These are phyloP conservation scores for Callyntrura sp. DNA, from an alignment of 2,888 invertebrate genomes.

Conservation along the genomic window DNA sequence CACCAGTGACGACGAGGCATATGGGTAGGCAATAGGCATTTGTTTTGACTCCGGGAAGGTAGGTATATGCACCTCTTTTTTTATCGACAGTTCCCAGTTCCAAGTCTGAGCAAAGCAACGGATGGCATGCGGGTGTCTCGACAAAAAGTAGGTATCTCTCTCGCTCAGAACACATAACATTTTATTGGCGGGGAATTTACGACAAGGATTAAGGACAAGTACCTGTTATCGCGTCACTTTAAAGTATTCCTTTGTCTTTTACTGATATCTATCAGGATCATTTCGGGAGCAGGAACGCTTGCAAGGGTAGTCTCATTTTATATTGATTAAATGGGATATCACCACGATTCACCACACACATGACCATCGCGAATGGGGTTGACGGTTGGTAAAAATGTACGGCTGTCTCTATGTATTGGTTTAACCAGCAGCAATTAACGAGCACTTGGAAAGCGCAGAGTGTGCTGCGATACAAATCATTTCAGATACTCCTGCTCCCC, in stretches of 20 bases:
- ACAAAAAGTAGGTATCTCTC: neutral
- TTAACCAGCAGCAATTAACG: neutral
- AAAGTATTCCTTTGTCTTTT: constrained; percentile 51
- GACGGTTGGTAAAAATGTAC: constrained; percentile 25
- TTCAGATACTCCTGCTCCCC: too few species aligned
- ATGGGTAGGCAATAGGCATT: neutral
- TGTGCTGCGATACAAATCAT: constrained; percentile 28
- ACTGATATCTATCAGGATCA: neutral
- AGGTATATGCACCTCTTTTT: too few species aligned
- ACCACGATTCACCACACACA: too few species aligned
- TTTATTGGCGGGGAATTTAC: constrained; percentile 60
- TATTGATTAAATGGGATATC: neutral
- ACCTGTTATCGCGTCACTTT: constrained; percentile 59
- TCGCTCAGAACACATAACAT: constrained; percentile 29
- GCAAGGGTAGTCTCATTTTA: neutral
- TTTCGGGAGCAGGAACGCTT: neutral
- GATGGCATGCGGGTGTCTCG: too few species aligned
- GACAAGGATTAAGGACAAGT: constrained; percentile 66
- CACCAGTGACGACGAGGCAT: neutral
- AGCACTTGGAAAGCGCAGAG: neutral
- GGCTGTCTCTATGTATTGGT: neutral
- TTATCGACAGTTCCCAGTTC: too few species aligned
- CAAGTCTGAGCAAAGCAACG: too few species aligned
- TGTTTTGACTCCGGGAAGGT: neutral
- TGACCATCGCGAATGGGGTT: neutral